These are phyloP conservation scores for Trypoxylon attenuatum DNA, from an alignment of 2,888 invertebrate species.

Conservation along the genomic window DNA sequence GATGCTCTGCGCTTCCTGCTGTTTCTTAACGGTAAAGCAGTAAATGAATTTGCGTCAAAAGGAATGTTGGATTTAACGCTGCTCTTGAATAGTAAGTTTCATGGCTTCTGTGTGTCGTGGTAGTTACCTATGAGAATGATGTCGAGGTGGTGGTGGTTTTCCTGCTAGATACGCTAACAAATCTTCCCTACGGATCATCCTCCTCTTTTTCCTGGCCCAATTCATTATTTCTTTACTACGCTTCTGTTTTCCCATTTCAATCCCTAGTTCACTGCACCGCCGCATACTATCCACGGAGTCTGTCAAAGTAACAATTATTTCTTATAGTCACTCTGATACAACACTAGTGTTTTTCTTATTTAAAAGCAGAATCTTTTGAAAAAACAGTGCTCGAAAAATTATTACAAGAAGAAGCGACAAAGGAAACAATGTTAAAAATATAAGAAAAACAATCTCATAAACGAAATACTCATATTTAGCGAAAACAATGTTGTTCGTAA, in stretches of 20 bases:
- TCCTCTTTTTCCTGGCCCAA: constrained; percentile 85
- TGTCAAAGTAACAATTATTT: constrained; percentile 64
- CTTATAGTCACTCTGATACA: background rate
- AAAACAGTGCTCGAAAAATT: too few relatives aligned
- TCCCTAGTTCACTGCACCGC: constrained; percentile 81
- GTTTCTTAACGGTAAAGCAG: too few relatives aligned
- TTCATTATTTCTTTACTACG: constrained; percentile 84
- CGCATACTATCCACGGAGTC: constrained; percentile 84
- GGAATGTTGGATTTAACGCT: background rate
- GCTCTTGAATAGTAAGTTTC: background rate
- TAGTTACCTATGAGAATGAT: constrained; percentile 76
- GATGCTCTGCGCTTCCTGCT: background rate
- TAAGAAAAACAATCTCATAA: too few relatives aligned
- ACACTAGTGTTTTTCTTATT: background rate
- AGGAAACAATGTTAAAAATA: too few relatives aligned
- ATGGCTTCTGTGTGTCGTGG: background rate
- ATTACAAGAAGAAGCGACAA: too few relatives aligned
- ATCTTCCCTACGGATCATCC: constrained; percentile 85
- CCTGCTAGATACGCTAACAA: constrained; percentile 86
- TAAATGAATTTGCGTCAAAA: too few relatives aligned
- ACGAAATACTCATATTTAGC: too few relatives aligned
- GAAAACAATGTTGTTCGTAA: too few relatives aligned
- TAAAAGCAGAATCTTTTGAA: too few relatives aligned
- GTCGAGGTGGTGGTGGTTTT: constrained; percentile 79
- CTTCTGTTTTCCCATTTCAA: constrained; percentile 84